Evolutionary conservation across 2,888 invertebrate genomes (phyloP).

Genomic region (Stegana nigrithorax): DNA sequence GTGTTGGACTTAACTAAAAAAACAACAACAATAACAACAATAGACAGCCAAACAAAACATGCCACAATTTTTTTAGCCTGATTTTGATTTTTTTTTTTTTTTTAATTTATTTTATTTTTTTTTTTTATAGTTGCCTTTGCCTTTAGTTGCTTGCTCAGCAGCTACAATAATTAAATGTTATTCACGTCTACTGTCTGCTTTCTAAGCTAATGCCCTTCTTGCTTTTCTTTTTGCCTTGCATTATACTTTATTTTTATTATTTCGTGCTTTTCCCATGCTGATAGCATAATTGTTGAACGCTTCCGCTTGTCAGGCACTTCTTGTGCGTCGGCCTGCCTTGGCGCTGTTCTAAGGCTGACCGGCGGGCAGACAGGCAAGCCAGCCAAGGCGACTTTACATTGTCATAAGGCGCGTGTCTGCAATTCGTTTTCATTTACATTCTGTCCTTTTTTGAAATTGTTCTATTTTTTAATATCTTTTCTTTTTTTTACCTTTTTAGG

Average conservation of each 20-base stretch:
- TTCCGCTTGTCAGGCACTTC: constrained; percentile 40
- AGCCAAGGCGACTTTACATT: no score
- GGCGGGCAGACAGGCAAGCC: no score
- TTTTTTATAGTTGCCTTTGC: constrained; percentile 45
- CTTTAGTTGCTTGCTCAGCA: constrained; percentile 51
- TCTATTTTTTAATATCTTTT: no score
- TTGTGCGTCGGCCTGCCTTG: background rate
- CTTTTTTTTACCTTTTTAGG: no score
- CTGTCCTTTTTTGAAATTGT: background rate
- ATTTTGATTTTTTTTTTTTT: background rate
- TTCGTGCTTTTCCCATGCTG: background rate
- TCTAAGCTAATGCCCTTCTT: no score
- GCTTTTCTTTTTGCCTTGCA: background rate
- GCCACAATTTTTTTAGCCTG: background rate
- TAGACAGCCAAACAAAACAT: background rate
- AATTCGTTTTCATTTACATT: no score
- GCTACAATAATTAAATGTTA: constrained; percentile 60
- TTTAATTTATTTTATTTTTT: background rate
- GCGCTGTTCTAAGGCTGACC: no score
- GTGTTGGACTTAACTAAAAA: constrained; percentile 1
- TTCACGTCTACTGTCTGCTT: constrained; percentile 48
- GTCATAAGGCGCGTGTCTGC: no score
- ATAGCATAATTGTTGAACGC: constrained; percentile 52
- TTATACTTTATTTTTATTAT: constrained; percentile 29
- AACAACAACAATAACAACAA: background rate